These are phyloP conservation scores for Hirtodrosophila duncani DNA, from an alignment of 2,888 invertebrate species.

Conservation along the genomic window DNA sequence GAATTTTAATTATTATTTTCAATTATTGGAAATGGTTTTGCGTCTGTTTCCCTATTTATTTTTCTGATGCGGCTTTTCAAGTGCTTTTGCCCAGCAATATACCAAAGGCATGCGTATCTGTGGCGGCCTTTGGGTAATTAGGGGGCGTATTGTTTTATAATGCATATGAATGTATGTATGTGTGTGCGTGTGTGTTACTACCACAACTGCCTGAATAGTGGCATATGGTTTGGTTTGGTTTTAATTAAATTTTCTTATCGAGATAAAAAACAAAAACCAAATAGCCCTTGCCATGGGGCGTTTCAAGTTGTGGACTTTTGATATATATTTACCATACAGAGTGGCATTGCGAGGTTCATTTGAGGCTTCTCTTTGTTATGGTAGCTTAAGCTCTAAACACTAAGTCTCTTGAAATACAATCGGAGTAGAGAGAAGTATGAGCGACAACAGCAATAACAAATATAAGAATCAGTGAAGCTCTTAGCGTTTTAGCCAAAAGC, in stretches of 20 bases:
- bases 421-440: constrained; percentile 11
- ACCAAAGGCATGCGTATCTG: constrained; percentile 16
- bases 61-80: constrained; percentile 33
- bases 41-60: constrained; percentile 33
- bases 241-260: constrained; percentile 57
- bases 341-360: neutral
- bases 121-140: constrained; percentile 40
- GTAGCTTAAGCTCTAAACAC: no score
- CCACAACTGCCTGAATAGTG: constrained; percentile 31
- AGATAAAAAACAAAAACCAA: constrained; percentile 36
- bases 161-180: neutral
- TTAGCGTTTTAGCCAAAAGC: constrained; percentile 48
- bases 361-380: neutral
- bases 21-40: constrained; percentile 71
- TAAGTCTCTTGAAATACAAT: constrained; percentile 41
- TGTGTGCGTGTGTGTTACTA: no score
- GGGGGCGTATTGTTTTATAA: constrained; percentile 47
- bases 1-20: constrained; percentile 76
- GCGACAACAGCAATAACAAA: no score
- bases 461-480: no score
- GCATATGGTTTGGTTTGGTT: constrained; percentile 53
- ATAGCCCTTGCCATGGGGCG: constrained; percentile 7
- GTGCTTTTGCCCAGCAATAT: constrained; percentile 27
- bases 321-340: no score
- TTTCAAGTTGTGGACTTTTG: neutral